Conservation (phyloP, 2,113 vertebrate species). For the Periophthalmodon schlosseri region DNA sequence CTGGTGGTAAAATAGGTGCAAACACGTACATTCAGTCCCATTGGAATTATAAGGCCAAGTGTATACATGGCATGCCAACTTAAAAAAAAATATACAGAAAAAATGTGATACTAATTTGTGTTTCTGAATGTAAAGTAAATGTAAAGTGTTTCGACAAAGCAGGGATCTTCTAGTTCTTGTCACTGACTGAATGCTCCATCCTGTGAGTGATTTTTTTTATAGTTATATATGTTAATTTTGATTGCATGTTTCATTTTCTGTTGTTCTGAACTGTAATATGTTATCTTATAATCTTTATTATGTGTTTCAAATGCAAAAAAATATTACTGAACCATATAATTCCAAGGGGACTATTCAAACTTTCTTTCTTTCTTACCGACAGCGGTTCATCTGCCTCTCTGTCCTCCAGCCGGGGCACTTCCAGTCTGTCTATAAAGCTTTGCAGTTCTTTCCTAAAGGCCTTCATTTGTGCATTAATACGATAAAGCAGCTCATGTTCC, state of each 20-base stretch:
- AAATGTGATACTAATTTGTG: no score
- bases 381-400: slow-evolving; percentile 88
- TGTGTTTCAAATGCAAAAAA: background rate
- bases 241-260: no score
- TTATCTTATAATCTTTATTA: background rate
- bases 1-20: background rate
- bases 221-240: background rate
- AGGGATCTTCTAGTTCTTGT: background rate
- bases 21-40: background rate
- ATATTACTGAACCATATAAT: background rate
- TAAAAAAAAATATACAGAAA: no score
- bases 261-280: background rate
- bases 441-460: slow-evolving; percentile 96
- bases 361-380: slow-evolving; percentile 85
- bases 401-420: slow-evolving; percentile 87
- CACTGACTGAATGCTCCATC: background rate
- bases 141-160: background rate
- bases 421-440: slow-evolving; percentile 91
- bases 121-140: background rate
- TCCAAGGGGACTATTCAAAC: background rate
- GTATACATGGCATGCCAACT: no score
- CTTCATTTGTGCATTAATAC: slow-evolving; percentile 97
- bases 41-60: background rate
- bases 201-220: background rate
- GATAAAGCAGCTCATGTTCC: slow-evolving; percentile 93